These are phyloP conservation scores for Hetaerina titia DNA, from an alignment of 2,888 invertebrate genomes.

Conservation along the genomic window DNA sequence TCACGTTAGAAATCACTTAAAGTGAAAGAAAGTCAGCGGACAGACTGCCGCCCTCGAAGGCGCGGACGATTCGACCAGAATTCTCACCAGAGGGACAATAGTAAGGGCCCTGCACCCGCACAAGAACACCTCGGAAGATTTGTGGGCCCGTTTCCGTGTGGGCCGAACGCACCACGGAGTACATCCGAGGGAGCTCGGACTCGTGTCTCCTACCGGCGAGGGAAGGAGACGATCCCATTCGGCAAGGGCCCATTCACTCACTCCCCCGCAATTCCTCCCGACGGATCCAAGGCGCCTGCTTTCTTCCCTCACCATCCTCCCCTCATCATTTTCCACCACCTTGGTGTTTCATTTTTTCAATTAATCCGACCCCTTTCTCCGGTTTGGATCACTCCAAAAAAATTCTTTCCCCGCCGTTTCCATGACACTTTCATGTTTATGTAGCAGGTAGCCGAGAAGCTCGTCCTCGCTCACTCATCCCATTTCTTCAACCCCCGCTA, in stretches of 20 bases:
- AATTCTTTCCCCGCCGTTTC: neutral
- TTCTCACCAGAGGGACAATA: neutral
- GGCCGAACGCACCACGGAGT: neutral
- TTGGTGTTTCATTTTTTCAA: neutral
- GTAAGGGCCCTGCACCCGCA: neutral
- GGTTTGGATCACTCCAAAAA: neutral
- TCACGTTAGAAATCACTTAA: neutral
- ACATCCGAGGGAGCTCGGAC: too few species aligned
- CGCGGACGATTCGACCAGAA: neutral
- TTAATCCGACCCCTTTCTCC: neutral
- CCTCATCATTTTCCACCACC: neutral
- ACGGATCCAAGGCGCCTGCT: neutral
- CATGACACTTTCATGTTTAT: constrained; percentile 46
- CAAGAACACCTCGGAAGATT: constrained; percentile 2
- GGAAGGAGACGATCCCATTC: neutral
- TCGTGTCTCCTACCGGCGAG: neutral
- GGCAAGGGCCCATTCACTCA: neutral
- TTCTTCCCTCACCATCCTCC: neutral
- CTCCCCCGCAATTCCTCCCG: neutral
- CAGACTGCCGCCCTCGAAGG: neutral
- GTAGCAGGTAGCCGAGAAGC: neutral
- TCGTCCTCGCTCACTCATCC: neutral
- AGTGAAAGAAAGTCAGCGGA: neutral
- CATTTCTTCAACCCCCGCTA: neutral
- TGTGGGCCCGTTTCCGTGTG: neutral